phyloP scores from a whole-genome alignment of 2,113 vertebrate species.

The Clarias macrocephalus region DNA sequence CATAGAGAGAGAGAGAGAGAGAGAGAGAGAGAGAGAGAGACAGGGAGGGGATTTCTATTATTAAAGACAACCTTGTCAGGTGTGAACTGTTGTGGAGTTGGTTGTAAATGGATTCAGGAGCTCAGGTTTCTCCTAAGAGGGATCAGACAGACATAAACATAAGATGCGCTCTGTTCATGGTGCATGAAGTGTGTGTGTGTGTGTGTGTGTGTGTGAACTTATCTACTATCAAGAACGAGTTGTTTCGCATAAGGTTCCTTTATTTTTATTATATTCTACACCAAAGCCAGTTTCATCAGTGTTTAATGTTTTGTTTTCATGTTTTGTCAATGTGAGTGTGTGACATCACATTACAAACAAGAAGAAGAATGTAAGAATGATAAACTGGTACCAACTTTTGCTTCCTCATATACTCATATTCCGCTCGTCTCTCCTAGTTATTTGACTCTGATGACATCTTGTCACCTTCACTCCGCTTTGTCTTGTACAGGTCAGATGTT shows the following conservation, averaged over 20 bases:
- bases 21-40: background rate
- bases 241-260: too few species aligned
- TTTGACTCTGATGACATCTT: background rate
- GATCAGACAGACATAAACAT: background rate
- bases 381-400: background rate
- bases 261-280: too few species aligned
- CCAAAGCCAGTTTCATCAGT: too few species aligned
- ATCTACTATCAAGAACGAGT: too few species aligned
- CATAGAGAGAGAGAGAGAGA: background rate
- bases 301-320: too few species aligned
- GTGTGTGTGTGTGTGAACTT: background rate
- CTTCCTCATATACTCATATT: background rate
- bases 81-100: conserved; percentile 33
- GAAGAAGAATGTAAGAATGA: background rate
- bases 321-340: too few species aligned
- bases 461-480: background rate
- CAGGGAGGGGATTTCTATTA: conserved; percentile 52
- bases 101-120: conserved; percentile 32
- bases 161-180: background rate
- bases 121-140: conserved; percentile 10
- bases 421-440: background rate
- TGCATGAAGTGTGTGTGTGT: conserved; percentile 25
- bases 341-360: too few species aligned
- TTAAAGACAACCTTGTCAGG: conserved; percentile 45
- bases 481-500: background rate